A percentile compares a stretch with the other conserved stretches of the same genome.
Evolutionary conservation across 2,888 invertebrate genomes (phyloP).

Genomic region (Cyaniris semiargus): DNA sequence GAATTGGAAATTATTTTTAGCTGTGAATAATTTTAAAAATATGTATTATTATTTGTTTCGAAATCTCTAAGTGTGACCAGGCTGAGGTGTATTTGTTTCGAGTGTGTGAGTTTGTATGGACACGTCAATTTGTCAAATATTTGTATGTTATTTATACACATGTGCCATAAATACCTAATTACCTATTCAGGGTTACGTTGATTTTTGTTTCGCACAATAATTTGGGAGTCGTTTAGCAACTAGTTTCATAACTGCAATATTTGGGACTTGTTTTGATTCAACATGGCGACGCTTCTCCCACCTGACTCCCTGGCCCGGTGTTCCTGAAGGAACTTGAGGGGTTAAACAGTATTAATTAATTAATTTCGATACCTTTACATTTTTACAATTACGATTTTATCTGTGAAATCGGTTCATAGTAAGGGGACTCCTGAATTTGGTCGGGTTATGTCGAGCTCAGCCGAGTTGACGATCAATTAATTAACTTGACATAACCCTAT

Average conservation of each 20-base stretch:
- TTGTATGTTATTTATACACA: constrained; percentile 64
- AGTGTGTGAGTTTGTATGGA: constrained; percentile 49
- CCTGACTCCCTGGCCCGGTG: constrained; percentile 47
- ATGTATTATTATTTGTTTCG: background rate
- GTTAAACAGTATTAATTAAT: constrained; percentile 77
- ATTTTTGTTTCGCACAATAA: constrained; percentile 44
- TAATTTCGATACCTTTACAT: constrained; percentile 67
- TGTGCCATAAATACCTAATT: constrained; percentile 68
- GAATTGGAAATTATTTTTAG: too few relatives aligned
- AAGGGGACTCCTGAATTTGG: background rate
- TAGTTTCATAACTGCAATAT: constrained; percentile 35
- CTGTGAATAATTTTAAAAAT: too few relatives aligned
- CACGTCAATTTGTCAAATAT: constrained; percentile 55
- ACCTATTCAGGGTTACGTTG: constrained; percentile 54
- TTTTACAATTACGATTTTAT: constrained; percentile 52
- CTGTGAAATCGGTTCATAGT: background rate
- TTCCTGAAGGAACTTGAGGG: constrained; percentile 54
- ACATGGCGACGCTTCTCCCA: constrained; percentile 42
- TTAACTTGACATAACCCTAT: background rate
- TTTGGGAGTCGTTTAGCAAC: constrained; percentile 39
- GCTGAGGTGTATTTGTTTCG: constrained; percentile 39
- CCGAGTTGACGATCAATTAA: too few relatives aligned
- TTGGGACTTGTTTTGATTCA: constrained; percentile 2
- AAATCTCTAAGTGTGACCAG: background rate
- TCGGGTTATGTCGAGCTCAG: background rate